Evolutionary conservation across 2,113 vertebrate species (phyloP).

Genomic region (Guaruba guarouba): DNA sequence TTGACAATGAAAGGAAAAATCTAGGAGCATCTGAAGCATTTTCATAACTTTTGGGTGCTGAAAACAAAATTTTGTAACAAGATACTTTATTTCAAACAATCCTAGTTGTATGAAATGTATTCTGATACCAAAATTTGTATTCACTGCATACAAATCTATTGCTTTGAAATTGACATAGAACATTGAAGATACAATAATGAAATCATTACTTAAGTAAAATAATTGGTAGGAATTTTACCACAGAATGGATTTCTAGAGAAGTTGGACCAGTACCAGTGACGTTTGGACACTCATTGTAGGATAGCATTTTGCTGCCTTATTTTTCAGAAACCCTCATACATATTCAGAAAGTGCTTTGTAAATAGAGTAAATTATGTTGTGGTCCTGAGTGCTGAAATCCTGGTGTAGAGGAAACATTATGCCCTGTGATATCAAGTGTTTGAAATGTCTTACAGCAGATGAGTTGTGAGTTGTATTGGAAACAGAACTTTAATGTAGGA

Average conservation of each 20-base stretch:
- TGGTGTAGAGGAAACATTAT: neutral
- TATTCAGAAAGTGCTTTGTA: neutral
- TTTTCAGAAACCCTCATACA: neutral
- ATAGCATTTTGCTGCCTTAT: neutral
- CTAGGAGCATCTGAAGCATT: neutral
- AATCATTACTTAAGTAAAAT: neutral
- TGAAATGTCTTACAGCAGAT: neutral
- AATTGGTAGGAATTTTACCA: neutral
- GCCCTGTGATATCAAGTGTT: accelerated
- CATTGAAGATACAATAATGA: neutral
- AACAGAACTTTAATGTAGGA: neutral
- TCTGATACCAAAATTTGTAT: neutral
- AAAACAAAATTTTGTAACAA: neutral
- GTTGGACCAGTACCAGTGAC: neutral
- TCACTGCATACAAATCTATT: neutral
- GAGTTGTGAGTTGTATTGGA: neutral
- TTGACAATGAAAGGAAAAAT: neutral
- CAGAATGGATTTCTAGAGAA: neutral
- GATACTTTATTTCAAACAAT: neutral
- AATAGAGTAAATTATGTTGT: neutral
- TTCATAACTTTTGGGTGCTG: neutral
- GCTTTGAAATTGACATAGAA: neutral
- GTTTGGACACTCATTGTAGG: neutral
- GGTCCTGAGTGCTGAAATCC: neutral
- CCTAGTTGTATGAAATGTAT: neutral